A percentile compares a stretch with the other conserved stretches of the same genome.
Conservation (phyloP, 2,113 vertebrate species). For the Mola mola region DNA sequence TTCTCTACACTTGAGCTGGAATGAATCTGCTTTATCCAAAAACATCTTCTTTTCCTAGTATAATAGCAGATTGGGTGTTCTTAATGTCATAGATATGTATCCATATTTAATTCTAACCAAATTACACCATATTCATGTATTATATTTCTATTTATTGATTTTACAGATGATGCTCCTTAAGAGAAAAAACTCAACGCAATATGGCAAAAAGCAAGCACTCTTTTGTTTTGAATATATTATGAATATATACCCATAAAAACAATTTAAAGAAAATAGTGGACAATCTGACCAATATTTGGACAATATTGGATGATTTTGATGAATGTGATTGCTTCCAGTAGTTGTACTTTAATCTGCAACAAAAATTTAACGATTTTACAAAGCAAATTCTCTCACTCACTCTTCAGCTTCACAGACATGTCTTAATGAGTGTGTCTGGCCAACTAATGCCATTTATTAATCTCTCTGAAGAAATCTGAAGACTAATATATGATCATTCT, state of each 20-base stretch:
- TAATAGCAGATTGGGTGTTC: too few species aligned
- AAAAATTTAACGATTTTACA: constrained; percentile 35
- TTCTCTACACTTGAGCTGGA: too few species aligned
- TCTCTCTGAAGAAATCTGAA: fast-evolving
- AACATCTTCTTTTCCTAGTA: too few species aligned
- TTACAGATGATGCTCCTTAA: constrained; percentile 31
- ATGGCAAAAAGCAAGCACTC: not conserved
- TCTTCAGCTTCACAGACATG: not conserved
- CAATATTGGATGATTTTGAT: not conserved
- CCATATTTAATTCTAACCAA: too few species aligned
- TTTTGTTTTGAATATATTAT: too few species aligned
- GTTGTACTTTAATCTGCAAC: not conserved
- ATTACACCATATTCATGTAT: not conserved
- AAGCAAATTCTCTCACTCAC: not conserved
- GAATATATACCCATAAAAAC: too few species aligned
- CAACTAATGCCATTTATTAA: not conserved
- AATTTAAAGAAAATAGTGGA: too few species aligned
- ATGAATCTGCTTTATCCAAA: too few species aligned
- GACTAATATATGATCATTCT: not conserved
- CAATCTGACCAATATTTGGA: not conserved
- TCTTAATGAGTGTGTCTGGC: fast-evolving
- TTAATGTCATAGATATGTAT: too few species aligned
- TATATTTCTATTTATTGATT: constrained; percentile 20
- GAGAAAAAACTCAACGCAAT: not conserved
- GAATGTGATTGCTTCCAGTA: fast-evolving